These are phyloP conservation scores for Silvanus unidentatus DNA, from an alignment of 2,888 invertebrate genomes.

Conservation along the genomic window DNA sequence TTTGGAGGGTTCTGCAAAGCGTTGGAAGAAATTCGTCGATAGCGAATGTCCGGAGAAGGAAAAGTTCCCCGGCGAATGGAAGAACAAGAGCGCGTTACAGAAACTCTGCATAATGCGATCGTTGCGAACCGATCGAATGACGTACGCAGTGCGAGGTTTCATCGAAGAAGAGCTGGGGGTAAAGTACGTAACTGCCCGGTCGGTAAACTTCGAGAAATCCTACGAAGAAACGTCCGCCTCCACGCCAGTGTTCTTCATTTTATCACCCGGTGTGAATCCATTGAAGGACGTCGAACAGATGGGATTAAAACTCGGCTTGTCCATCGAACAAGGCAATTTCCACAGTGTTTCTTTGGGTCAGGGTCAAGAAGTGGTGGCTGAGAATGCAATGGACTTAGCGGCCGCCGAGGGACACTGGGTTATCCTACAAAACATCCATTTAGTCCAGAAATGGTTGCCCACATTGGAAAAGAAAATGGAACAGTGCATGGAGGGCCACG, in stretches of 20 bases:
- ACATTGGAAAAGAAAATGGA: constrained; percentile 88
- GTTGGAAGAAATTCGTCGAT: constrained; percentile 91
- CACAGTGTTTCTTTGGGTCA: constrained; percentile 92
- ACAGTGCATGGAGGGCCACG: constrained; percentile 64
- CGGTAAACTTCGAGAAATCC: constrained; percentile 77
- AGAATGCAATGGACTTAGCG: constrained; percentile 75
- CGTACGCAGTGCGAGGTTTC: constrained; percentile 82
- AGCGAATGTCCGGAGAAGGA: constrained; percentile 90
- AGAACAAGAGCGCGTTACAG: constrained; percentile 78
- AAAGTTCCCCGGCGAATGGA: constrained; percentile 94
- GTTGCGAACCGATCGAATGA: constrained; percentile 88
- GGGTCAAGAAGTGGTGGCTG: constrained; percentile 90
- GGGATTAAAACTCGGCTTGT: constrained; percentile 75
- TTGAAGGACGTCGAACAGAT: constrained; percentile 86
- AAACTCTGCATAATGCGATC: constrained; percentile 89
- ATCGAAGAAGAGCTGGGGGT: constrained; percentile 84
- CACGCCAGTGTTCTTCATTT: constrained; percentile 88
- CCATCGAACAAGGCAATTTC: constrained; percentile 74
- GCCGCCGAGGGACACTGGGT: constrained; percentile 84
- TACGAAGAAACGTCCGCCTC: constrained; percentile 77
- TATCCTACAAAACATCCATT: constrained; percentile 86
- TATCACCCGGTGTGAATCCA: constrained; percentile 92
- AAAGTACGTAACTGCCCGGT: constrained; percentile 73
- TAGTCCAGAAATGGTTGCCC: constrained; percentile 85
- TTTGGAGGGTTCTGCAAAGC: constrained; percentile 82